Percentiles rank a stretch among this genome's conserved stretches.
Evolutionary conservation across 2,113 vertebrate genomes (phyloP).

Genomic region (Pontoporia blainvillei): DNA sequence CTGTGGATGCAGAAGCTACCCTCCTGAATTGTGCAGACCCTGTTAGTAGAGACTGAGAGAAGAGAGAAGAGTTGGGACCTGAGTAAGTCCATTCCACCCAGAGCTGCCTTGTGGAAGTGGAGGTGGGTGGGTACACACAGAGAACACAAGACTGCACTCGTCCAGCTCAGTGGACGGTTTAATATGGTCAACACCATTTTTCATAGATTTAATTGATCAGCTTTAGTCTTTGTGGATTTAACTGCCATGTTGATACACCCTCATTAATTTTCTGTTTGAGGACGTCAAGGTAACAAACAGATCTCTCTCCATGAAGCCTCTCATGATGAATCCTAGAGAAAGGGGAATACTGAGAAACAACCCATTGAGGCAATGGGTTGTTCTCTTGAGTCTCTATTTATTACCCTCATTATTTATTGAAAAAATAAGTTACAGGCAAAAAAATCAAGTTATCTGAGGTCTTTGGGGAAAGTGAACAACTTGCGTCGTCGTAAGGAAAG

Average conservation of each 20-base stretch:
- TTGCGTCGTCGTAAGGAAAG: conserved; percentile 47
- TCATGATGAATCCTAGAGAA: conserved; percentile 74
- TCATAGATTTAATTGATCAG: conserved; percentile 74
- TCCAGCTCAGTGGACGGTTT: conserved; percentile 55
- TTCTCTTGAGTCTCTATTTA: conserved; percentile 26
- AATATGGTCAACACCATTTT: conserved; percentile 69
- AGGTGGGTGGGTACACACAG: neutral
- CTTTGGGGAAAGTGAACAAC: conserved; percentile 37
- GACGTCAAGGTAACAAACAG: conserved; percentile 67
- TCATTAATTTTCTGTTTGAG: conserved; percentile 73
- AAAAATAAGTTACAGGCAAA: conserved; percentile 52
- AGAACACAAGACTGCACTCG: neutral
- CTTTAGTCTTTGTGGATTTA: conserved; percentile 68
- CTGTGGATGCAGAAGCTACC: neutral
- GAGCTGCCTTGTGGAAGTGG: neutral
- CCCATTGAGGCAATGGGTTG: neutral
- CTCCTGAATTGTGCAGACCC: neutral
- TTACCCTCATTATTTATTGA: conserved; percentile 52
- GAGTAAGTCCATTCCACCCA: neutral
- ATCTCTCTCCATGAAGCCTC: conserved; percentile 67
- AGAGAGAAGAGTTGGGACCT: neutral
- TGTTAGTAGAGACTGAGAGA: neutral
- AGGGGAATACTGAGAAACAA: conserved; percentile 55
- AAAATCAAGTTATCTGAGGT: conserved; percentile 60
- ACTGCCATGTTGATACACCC: conserved; percentile 60